A percentile compares a stretch with the other conserved stretches of the same genome.
Evolutionary conservation across 2,797 vertebrate species (phyloP).

Genomic region (Apogon talboti): DNA sequence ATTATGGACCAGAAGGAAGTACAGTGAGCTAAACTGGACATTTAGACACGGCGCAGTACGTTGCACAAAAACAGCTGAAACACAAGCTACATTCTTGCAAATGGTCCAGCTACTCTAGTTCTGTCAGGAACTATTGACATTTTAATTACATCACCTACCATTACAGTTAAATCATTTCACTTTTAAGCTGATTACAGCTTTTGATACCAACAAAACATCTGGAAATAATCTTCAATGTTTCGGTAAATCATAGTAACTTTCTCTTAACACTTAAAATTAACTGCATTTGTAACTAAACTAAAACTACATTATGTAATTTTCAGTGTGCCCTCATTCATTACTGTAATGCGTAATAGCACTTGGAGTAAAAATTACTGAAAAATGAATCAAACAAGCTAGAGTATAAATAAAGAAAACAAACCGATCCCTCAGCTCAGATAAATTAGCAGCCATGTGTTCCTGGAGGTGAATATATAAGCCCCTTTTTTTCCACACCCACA

Average conservation of each 20-base stretch:
- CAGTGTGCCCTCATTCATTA: slow-evolving; percentile 9
- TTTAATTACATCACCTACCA: slow-evolving; percentile 11
- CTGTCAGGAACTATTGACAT: slow-evolving; percentile 6
- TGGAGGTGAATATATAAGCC: slow-evolving; percentile 28
- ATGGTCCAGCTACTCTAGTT: slow-evolving; percentile 10
- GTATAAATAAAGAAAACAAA: slow-evolving; percentile 52
- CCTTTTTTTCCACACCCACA: slow-evolving; percentile 7
- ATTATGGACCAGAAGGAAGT: background rate
- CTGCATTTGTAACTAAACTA: slow-evolving; percentile 25
- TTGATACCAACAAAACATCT: slow-evolving; percentile 11
- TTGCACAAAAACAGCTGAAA: slow-evolving; percentile 13
- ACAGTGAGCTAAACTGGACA: slow-evolving; percentile 35
- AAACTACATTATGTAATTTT: slow-evolving; percentile 21
- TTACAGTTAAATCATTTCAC: slow-evolving; percentile 8
- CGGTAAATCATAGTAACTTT: slow-evolving; percentile 16
- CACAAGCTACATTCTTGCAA: slow-evolving; percentile 16
- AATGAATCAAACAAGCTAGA: slow-evolving; percentile 49
- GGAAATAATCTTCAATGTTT: slow-evolving; percentile 21
- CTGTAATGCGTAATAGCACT: slow-evolving; percentile 21
- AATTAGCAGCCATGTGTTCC: slow-evolving; percentile 42
- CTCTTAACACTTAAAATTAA: slow-evolving; percentile 7
- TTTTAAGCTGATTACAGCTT: slow-evolving; percentile 1
- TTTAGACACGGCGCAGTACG: slow-evolving; percentile 8
- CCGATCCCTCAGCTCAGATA: slow-evolving; percentile 49
- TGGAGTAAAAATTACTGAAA: slow-evolving; percentile 38